phyloP scores from a whole-genome alignment of 2,888 invertebrate species.

The Dusona sp. region DNA sequence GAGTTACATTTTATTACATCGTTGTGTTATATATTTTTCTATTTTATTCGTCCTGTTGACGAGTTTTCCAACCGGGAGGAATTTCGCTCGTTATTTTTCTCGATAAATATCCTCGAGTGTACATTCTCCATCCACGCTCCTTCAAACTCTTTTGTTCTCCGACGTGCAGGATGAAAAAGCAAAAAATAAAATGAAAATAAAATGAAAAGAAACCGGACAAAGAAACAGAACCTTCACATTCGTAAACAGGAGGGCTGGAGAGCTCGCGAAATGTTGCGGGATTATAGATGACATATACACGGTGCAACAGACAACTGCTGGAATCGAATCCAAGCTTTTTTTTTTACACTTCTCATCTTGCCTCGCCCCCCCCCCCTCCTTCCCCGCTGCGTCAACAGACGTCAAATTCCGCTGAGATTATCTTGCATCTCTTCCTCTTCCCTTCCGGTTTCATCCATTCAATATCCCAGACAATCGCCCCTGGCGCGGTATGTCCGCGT shows the following conservation, averaged over 20 bases:
- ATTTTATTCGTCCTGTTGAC: not conserved
- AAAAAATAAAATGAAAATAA: not conserved
- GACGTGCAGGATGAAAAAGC: not conserved
- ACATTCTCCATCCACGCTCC: not conserved
- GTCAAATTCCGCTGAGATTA: conserved; percentile 68
- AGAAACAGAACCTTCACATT: not conserved
- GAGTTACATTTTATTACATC: not conserved
- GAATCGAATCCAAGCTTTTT: not conserved
- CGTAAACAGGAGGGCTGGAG: not conserved
- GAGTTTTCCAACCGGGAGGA: not conserved
- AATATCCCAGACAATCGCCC: conserved; percentile 73
- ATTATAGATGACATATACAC: not conserved
- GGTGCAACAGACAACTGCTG: not conserved
- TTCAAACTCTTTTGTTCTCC: not conserved
- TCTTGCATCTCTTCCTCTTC: conserved; percentile 54
- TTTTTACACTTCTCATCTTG: not conserved
- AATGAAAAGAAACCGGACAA: not conserved
- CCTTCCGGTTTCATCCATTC: conserved; percentile 68
- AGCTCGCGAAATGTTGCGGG: not conserved
- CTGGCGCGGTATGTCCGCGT: conserved; percentile 66
- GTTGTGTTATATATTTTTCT: not conserved
- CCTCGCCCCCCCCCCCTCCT: not conserved
- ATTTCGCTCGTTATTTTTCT: not conserved
- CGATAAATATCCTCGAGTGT: not conserved
- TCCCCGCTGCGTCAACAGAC: conserved; percentile 8